A percentile compares a stretch with the other conserved stretches of the same genome.
phyloP scores from a whole-genome alignment of 2,113 vertebrate genomes.

The Manacus vitellinus region DNA sequence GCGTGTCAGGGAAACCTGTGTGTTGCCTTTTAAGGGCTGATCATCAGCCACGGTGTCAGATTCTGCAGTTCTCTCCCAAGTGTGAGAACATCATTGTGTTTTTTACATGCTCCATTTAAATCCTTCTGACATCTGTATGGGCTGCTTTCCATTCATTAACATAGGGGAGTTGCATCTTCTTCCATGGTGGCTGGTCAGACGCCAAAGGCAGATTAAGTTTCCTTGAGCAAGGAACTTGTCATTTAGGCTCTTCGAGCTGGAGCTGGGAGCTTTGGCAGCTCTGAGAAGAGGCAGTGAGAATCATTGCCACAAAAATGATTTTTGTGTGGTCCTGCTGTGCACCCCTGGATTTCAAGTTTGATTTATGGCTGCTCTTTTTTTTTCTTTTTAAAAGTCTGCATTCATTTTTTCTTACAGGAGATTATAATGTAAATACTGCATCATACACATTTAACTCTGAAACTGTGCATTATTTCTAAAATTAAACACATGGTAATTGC shows the following conservation, averaged over 20 bases:
- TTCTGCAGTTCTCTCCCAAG: constrained; percentile 26
- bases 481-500: constrained; percentile 13
- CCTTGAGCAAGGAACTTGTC: constrained; percentile 29
- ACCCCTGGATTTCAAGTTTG: background rate
- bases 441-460: background rate
- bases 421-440: background rate
- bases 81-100: constrained; percentile 44
- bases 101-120: constrained; percentile 48
- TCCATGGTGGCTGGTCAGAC: constrained; percentile 38
- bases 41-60: background rate
- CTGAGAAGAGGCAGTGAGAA: background rate
- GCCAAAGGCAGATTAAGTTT: constrained; percentile 54
- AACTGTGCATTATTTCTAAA: constrained; percentile 42
- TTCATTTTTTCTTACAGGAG: background rate
- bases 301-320: constrained; percentile 23
- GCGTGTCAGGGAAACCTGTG: background rate
- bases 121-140: constrained; percentile 52
- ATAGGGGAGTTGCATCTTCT: constrained; percentile 54
- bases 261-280: constrained; percentile 32
- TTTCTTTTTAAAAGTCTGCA: background rate
- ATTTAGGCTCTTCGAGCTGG: background rate
- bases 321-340: constrained; percentile 48
- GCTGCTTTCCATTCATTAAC: constrained; percentile 58
- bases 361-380: background rate
- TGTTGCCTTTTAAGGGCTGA: constrained; percentile 18